Conservation (phyloP, 64 coral and sea anemone species). For the Catalaphyllia jardinei region DNA sequence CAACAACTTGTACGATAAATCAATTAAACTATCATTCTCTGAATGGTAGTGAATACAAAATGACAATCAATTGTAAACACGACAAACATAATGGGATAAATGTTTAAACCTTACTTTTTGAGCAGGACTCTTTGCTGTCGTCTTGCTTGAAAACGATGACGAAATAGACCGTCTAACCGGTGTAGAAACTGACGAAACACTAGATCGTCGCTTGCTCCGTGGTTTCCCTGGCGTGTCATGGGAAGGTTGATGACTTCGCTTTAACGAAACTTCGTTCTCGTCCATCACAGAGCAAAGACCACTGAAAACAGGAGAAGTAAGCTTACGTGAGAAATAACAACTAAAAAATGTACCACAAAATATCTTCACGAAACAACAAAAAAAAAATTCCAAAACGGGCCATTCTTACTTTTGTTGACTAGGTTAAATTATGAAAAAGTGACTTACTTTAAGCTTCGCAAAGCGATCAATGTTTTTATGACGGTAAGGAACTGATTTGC, state of each 20-base stretch:
- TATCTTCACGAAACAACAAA: too few relatives aligned
- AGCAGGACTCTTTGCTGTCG: not conserved
- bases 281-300: not conserved
- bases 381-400: too few relatives aligned
- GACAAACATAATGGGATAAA: not conserved
- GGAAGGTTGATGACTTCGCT: not conserved
- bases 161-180: not conserved
- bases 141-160: not conserved
- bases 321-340: too few relatives aligned
- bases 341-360: too few relatives aligned
- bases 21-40: too few relatives aligned
- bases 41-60: too few relatives aligned
- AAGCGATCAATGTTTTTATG: not conserved
- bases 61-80: not conserved
- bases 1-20: too few relatives aligned
- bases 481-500: not conserved
- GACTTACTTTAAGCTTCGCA: not conserved
- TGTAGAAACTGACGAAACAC: not conserved
- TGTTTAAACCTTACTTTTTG: not conserved
- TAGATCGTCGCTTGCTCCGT: not conserved
- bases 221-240: not conserved
- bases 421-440: not conserved
- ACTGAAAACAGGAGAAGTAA: not conserved
- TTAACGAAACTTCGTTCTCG: not conserved
- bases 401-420: not conserved